Conservation (phyloP, 2,797 vertebrate species). For the Apogon hyalosoma region DNA sequence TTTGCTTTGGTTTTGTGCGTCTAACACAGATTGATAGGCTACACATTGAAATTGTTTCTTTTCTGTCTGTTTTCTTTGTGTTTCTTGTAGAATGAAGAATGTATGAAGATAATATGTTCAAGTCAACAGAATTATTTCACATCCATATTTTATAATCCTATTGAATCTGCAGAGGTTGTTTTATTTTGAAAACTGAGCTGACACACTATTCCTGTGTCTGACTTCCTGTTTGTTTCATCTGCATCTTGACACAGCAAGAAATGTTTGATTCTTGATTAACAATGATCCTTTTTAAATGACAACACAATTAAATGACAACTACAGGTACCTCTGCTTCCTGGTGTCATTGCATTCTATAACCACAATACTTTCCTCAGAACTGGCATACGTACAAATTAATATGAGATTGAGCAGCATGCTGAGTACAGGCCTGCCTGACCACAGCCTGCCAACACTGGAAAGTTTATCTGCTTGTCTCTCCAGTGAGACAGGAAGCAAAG, state of each 20-base stretch:
- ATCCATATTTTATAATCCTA: no score
- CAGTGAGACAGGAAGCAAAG: conserved; percentile 33
- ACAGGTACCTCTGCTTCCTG: conserved; percentile 7
- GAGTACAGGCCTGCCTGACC: conserved; percentile 39
- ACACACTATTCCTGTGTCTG: no score
- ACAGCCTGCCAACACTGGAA: conserved; percentile 45
- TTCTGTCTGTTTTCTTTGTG: no score
- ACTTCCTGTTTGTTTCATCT: no score
- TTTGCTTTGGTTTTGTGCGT: no score
- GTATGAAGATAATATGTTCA: no score
- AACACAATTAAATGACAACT: background rate
- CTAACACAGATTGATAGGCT: no score
- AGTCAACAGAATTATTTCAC: no score
- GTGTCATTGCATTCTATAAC: conserved; percentile 15
- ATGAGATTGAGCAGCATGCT: conserved; percentile 34
- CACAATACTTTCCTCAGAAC: conserved; percentile 44
- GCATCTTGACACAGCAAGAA: background rate
- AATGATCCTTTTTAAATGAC: conserved; percentile 14
- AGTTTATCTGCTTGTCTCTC: conserved; percentile 21
- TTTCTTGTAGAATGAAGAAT: no score
- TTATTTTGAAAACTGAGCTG: no score
- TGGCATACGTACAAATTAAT: conserved; percentile 35
- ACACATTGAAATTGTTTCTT: no score
- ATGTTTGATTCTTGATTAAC: conserved; percentile 8
- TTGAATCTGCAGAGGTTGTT: no score